Base-by-base conservation (phyloP, 2,888 invertebrate genomes). In the Epinotia brunnichana region DNA sequence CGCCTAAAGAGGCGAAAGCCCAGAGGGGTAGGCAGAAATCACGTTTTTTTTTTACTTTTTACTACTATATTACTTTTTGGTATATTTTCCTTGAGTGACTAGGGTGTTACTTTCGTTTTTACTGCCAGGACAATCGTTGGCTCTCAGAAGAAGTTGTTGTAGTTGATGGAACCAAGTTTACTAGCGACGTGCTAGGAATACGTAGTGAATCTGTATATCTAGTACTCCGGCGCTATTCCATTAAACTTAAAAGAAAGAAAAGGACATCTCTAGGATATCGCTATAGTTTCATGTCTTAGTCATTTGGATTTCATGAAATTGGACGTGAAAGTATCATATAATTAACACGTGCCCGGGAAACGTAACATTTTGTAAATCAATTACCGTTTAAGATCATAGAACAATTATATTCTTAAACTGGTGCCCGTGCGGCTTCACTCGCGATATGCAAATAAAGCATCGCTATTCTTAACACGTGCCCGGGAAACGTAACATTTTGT, bases 131-230 rank as follows among this genome's bases (percentile, higher is more conserved):
- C 53, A 39, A 39, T 64, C 19, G 39, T 21, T 54, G 53, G 11
- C 63, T 39, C 54, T 63, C 35, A 53, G 24, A 21, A 9, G 51
- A 15, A 48, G 48, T 2, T n/a, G 48, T 48, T 53, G 21, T 13
- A 29, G 15, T 15, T 39, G 39, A 64, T 64, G 64, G 39, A 64
- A 17, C 54, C 53, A 29, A 64, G 39, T 64, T 64, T 54, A 64
- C 54, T 64, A 39, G 53, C 7, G 39, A 54, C 64, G 54, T 54
- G 54, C 3, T 21, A 19, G 21, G 64, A 64, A 64, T 64, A 54
- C 54, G 39, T 53, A 64, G 64, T 15, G 64, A 54, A 39, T 39
- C 64, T 21, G 35, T 13, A 51, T 21, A 48, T 29, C 15, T 44
- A 44, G 44, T 44, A 3, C 44, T 15, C 4, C 3, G 15, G 15